Conservation (phyloP, 2,888 invertebrate genomes). For the Pteria penguin region DNA sequence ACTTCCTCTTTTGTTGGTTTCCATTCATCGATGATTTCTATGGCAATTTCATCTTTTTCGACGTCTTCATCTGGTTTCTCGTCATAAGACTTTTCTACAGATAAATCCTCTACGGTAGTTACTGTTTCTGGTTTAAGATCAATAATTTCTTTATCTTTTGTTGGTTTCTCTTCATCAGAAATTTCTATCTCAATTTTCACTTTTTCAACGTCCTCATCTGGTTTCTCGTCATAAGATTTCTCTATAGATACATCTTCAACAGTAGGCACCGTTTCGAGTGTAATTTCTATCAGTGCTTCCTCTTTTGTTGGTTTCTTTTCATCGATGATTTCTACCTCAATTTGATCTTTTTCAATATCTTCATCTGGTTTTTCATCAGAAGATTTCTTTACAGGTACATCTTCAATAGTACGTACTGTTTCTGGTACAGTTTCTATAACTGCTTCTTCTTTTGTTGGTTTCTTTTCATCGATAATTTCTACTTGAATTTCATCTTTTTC, state of each 20-base stretch:
- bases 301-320: constrained; percentile 2
- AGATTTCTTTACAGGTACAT: neutral
- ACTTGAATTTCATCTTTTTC: neutral
- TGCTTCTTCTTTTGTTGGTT: constrained; percentile 1
- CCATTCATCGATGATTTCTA: neutral
- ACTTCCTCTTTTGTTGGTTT: neutral
- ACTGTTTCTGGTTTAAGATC: neutral
- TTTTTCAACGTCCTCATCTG: neutral
- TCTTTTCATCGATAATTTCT: neutral
- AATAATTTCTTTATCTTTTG: neutral
- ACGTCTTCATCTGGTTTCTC: neutral
- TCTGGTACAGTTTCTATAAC: neutral
- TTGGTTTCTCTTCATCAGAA: constrained; percentile 1
- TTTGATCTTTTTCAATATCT: neutral
- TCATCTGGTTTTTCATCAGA: neutral
- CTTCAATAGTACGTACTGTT: neutral
- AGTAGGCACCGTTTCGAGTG: neutral
- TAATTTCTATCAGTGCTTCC: neutral
- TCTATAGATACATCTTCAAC: neutral
- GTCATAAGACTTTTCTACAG: neutral
- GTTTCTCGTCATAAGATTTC: neutral
- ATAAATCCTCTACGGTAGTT: neutral
- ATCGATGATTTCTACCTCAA: neutral
- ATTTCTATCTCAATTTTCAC: neutral
- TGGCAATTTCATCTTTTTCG: neutral